Conservation (phyloP, 1,140 invertebrate genomes). For the Nasonia giraulti region DNA sequence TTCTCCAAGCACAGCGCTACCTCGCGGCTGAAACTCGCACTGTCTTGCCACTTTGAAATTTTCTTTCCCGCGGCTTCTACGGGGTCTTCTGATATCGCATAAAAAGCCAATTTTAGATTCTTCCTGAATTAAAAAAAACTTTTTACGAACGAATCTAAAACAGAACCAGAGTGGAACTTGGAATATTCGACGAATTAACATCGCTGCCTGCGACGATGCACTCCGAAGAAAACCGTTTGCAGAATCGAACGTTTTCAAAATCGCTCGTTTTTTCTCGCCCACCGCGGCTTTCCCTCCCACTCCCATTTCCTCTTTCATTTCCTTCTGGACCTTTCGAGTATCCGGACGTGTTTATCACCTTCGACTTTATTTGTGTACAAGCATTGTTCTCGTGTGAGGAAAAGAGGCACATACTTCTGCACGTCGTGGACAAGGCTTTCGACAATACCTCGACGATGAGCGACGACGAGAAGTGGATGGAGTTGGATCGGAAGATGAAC, state of each 20-base stretch:
- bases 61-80: neutral
- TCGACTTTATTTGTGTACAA: neutral
- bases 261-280: neutral
- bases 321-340: neutral
- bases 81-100: neutral
- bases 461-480: conserved; percentile 31
- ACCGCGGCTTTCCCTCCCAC: too few relatives aligned
- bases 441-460: neutral
- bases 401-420: neutral
- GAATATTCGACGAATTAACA: too few relatives aligned
- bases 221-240: too few relatives aligned
- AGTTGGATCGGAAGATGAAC: conserved; percentile 17
- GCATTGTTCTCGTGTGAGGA: conserved; percentile 26
- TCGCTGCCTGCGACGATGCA: too few relatives aligned
- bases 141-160: too few relatives aligned
- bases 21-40: neutral
- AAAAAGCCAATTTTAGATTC: neutral
- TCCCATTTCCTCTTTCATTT: neutral
- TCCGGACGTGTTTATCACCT: neutral
- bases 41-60: neutral
- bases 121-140: too few relatives aligned
- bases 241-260: neutral
- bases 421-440: neutral
- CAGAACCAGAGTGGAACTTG: too few relatives aligned
- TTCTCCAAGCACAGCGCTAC: neutral